Conservation (phyloP, 2,113 vertebrate genomes). For the Felis chaus region DNA sequence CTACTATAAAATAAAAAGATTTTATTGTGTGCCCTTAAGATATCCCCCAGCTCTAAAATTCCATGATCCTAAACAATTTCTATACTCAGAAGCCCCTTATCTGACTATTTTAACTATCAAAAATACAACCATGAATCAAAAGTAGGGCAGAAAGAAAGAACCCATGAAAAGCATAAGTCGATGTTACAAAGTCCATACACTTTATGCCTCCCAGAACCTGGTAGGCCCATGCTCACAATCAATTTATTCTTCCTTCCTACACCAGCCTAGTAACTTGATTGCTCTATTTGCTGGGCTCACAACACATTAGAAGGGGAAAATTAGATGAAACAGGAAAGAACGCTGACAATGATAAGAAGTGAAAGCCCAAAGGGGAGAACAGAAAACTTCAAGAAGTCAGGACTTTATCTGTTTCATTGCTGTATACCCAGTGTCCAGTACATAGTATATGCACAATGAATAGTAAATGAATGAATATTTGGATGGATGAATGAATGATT, state of each 20-base stretch:
- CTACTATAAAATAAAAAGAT: conserved; percentile 18
- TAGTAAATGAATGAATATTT: neutral
- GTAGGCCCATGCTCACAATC: neutral
- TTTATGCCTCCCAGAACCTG: neutral
- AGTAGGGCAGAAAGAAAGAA: neutral
- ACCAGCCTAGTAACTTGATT: neutral
- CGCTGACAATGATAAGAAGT: neutral
- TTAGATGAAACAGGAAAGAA: neutral
- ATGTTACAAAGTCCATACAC: neutral
- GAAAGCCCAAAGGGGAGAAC: neutral
- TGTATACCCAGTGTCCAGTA: neutral
- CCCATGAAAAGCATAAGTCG: neutral
- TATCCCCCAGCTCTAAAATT: conserved; percentile 18
- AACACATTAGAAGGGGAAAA: neutral
- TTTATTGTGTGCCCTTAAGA: neutral
- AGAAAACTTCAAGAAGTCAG: neutral
- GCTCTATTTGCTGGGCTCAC: neutral
- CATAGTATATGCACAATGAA: neutral
- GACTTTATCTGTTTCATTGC: neutral
- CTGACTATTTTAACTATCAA: conserved; percentile 53
- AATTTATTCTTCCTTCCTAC: neutral
- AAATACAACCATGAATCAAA: conserved; percentile 21
- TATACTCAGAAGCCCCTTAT: neutral
- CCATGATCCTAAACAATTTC: conserved; percentile 45
- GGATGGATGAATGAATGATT: neutral